Percentiles rank a stretch among this genome's conserved stretches.
These are phyloP conservation scores for Heliconius congener DNA, from an alignment of 1,140 invertebrate species.

Conservation along the genomic window DNA sequence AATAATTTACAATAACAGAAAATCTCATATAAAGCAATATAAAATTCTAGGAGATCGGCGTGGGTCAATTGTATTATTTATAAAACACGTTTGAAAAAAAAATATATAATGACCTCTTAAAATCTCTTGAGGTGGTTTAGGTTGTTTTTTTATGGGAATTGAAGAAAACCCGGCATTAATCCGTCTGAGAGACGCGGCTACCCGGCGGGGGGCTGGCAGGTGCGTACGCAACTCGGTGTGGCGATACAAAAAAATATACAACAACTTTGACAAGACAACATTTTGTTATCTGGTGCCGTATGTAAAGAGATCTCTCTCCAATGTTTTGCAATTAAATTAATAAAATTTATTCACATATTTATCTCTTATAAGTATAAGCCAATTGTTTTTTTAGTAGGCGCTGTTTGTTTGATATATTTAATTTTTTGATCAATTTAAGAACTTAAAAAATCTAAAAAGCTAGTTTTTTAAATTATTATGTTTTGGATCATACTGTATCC, in stretches of 20 bases:
- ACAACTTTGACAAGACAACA: conserved; percentile 43
- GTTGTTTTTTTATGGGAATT: conserved; percentile 46
- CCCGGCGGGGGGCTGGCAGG: conserved; percentile 66
- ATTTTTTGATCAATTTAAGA: not conserved
- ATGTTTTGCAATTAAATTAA: conserved; percentile 8
- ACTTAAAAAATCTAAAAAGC: too few relatives aligned
- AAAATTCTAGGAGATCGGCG: conserved; percentile 24
- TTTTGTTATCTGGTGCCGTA: conserved; percentile 41
- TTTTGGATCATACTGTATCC: too few relatives aligned
- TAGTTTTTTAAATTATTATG: too few relatives aligned
- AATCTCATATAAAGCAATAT: conserved; percentile 5
- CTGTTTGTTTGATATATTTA: not conserved
- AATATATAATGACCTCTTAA: conserved; percentile 56
- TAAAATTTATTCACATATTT: not conserved
- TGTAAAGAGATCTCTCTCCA: not conserved
- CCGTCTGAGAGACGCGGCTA: conserved; percentile 55
- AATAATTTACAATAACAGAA: conserved; percentile 1
- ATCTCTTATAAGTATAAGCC: not conserved
- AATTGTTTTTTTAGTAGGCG: not conserved
- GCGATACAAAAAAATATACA: conserved; percentile 48
- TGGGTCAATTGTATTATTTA: conserved; percentile 53
- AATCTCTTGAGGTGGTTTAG: conserved; percentile 47
- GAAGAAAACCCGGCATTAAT: conserved; percentile 64
- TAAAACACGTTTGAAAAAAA: conserved; percentile 46
- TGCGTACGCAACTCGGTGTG: conserved; percentile 50